These are phyloP conservation scores for Neelides folsomi DNA, from an alignment of 2,888 invertebrate species.

Conservation along the genomic window DNA sequence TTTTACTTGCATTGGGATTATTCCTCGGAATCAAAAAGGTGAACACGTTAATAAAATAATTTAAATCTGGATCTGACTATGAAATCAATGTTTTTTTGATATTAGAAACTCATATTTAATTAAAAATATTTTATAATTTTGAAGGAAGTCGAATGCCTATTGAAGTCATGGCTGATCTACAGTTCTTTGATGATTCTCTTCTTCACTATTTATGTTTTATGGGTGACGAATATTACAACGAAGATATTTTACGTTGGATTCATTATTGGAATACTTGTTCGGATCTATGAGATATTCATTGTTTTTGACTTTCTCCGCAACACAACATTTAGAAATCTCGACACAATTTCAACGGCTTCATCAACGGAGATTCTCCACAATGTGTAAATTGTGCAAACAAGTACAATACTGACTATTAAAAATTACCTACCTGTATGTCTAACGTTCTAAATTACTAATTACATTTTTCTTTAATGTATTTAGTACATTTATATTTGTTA, in stretches of 20 bases:
- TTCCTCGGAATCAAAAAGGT: conserved; percentile 29
- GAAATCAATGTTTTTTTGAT: too few species aligned
- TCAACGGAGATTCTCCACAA: conserved; percentile 28
- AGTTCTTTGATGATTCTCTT: conserved; percentile 26
- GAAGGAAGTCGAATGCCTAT: conserved; percentile 29
- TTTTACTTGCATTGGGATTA: conserved; percentile 24
- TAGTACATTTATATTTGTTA: too few species aligned
- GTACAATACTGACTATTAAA: too few species aligned
- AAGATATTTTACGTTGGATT: conserved; percentile 19
- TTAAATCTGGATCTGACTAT: too few species aligned
- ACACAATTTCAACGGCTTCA: conserved; percentile 18
- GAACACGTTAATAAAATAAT: too few species aligned
- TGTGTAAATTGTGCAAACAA: conserved; percentile 24
- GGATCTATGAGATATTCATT: conserved; percentile 31
- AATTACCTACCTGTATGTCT: too few species aligned
- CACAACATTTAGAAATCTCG: conserved; percentile 24
- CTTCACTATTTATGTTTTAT: conserved; percentile 21
- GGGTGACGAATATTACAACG: conserved; percentile 23
- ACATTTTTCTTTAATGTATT: too few species aligned
- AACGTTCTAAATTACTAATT: too few species aligned
- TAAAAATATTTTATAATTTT: too few species aligned
- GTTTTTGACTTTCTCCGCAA: conserved; percentile 27
- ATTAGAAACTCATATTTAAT: too few species aligned
- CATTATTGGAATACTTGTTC: conserved; percentile 16
- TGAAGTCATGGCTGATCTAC: conserved; percentile 31